Percentiles rank a stretch among this genome's conserved stretches.
These are phyloP conservation scores for Notodonta dromedarius DNA, from an alignment of 2,888 invertebrate species.

Conservation along the genomic window DNA sequence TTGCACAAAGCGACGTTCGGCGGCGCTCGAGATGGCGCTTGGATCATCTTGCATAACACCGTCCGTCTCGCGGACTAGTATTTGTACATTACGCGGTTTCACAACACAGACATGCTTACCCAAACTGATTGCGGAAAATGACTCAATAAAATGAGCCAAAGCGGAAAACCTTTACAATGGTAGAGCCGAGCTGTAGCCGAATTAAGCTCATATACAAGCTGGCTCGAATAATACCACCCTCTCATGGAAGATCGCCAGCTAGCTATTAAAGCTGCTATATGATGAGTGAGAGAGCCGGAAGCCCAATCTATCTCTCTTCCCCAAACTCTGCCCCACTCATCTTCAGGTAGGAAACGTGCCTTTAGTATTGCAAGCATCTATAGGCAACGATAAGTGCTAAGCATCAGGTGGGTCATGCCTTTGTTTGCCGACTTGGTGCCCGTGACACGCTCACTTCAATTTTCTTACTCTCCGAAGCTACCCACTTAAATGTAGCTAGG, in stretches of 20 bases:
- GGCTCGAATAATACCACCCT: too few relatives aligned
- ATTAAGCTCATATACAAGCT: too few relatives aligned
- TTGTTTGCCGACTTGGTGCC: slow-evolving; percentile 19
- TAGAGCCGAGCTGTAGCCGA: too few relatives aligned
- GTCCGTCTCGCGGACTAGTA: slow-evolving; percentile 20
- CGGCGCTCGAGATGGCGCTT: slow-evolving; percentile 16
- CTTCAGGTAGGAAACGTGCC: too few relatives aligned
- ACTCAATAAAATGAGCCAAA: slow-evolving; percentile 54
- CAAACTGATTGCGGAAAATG: slow-evolving; percentile 68
- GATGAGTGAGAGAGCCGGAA: too few relatives aligned
- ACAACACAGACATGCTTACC: slow-evolving; percentile 64
- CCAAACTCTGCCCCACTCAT: too few relatives aligned
- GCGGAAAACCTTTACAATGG: slow-evolving; percentile 44
- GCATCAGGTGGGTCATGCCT: too few relatives aligned
- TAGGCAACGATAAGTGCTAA: too few relatives aligned
- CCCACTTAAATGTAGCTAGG: not conserved
- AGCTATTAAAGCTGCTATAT: too few relatives aligned
- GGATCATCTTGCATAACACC: slow-evolving; percentile 59
- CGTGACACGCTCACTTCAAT: slow-evolving; percentile 20
- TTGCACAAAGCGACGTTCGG: slow-evolving; percentile 13
- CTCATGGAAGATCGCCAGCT: too few relatives aligned
- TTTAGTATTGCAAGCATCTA: too few relatives aligned
- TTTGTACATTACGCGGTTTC: slow-evolving; percentile 59
- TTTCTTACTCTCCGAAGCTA: not conserved
- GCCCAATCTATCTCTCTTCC: too few relatives aligned